Conservation (phyloP, 2,113 vertebrate genomes). For the Trematomus loennbergii region DNA sequence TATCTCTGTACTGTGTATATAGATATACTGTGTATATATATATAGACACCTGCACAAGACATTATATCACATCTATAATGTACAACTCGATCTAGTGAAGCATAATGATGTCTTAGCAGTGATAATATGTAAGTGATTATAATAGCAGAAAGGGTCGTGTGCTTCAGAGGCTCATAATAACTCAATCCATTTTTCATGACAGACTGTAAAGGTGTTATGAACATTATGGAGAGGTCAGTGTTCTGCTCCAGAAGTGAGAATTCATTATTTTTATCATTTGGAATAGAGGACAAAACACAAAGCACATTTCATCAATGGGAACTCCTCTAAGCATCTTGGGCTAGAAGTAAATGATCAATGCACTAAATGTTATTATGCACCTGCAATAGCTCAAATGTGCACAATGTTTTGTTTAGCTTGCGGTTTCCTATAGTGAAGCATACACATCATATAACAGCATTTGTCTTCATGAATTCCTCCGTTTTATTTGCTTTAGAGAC, state of each 20-base stretch:
- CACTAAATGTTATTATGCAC: too few species aligned
- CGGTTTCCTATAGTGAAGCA: not conserved
- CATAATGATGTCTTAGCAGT: constrained; percentile 4
- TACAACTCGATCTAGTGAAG: constrained; percentile 16
- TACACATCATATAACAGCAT: not conserved
- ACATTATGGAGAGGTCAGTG: too few species aligned
- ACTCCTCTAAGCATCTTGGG: too few species aligned
- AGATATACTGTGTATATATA: too few species aligned
- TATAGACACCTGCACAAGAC: not conserved
- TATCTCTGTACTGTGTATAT: not conserved
- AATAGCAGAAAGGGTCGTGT: constrained; percentile 1
- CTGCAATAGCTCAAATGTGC: not conserved
- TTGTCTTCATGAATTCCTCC: not conserved
- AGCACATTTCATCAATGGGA: too few species aligned
- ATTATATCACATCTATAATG: constrained; percentile 20
- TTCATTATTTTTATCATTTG: too few species aligned
- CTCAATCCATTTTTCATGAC: constrained; percentile 13
- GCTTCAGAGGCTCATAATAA: not conserved
- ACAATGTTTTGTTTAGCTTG: not conserved
- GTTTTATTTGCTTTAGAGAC: not conserved
- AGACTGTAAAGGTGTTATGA: too few species aligned
- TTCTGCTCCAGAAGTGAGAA: too few species aligned
- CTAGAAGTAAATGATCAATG: too few species aligned
- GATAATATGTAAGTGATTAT: not conserved
- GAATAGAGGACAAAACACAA: too few species aligned